Percentiles rank a stretch among this genome's conserved stretches.
These are phyloP conservation scores for Himalopsyche kuldschensis DNA, from an alignment of 2,888 invertebrate genomes.

Conservation along the genomic window DNA sequence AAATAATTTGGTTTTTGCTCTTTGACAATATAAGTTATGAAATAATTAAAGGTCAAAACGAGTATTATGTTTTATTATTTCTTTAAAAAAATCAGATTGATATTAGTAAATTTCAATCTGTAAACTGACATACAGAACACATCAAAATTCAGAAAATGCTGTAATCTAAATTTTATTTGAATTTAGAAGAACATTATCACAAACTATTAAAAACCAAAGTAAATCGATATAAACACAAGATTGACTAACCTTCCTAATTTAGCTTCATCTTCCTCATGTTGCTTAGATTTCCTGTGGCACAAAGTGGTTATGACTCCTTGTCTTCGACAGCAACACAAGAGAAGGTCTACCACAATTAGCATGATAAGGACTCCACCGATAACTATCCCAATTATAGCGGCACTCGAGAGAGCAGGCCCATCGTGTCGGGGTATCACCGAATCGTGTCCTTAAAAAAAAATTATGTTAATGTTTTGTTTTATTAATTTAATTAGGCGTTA, in stretches of 20 bases:
- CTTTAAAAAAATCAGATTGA: too few relatives aligned
- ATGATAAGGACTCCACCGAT: constrained; percentile 79
- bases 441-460: constrained; percentile 42
- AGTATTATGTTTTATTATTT: too few relatives aligned
- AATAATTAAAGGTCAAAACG: too few relatives aligned
- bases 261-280: constrained; percentile 77
- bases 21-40: too few relatives aligned
- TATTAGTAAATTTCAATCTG: too few relatives aligned
- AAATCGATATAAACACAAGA: background rate
- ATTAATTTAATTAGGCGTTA: background rate
- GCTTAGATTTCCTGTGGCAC: constrained; percentile 68
- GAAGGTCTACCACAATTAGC: constrained; percentile 81
- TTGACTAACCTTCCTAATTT: constrained; percentile 78
- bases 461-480: background rate
- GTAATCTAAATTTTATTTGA: too few relatives aligned
- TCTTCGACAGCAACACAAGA: constrained; percentile 71
- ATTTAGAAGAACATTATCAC: background rate
- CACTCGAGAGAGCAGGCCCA: constrained; percentile 65
- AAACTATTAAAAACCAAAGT: background rate
- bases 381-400: constrained; percentile 83
- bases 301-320: constrained; percentile 71
- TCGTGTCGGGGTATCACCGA: constrained; percentile 45
- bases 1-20: too few relatives aligned
- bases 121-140: too few relatives aligned
- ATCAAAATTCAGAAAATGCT: too few relatives aligned